Evolutionary conservation across 2,888 invertebrate genomes (phyloP).

Genomic region (Euclidia mi): DNA sequence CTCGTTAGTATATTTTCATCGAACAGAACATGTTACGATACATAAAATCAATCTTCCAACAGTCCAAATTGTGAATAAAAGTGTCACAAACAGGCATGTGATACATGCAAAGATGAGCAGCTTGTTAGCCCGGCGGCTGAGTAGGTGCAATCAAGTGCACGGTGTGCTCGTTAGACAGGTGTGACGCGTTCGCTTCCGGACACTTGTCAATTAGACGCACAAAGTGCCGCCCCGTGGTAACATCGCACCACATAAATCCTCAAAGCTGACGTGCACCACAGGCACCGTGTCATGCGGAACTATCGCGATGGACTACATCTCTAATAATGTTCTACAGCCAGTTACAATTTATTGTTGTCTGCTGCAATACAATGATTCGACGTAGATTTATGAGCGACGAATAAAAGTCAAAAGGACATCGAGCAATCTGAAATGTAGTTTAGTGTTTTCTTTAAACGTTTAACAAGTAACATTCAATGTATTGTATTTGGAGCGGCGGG

Average conservation of each 20-base stretch:
- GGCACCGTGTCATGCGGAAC: slow-evolving; percentile 60
- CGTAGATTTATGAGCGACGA: slow-evolving; percentile 13
- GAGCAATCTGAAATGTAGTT: slow-evolving; percentile 24
- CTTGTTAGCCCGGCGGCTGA: slow-evolving; percentile 35
- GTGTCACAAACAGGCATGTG: slow-evolving; percentile 25
- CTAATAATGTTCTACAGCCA: slow-evolving; percentile 48
- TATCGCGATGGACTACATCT: slow-evolving; percentile 51
- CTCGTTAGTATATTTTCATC: background rate
- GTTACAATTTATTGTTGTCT: slow-evolving; percentile 19
- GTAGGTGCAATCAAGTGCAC: slow-evolving; percentile 49
- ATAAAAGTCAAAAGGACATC: slow-evolving; percentile 26
- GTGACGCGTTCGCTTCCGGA: slow-evolving; percentile 70
- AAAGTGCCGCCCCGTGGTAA: slow-evolving; percentile 69
- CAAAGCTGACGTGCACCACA: slow-evolving; percentile 54
- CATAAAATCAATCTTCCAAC: slow-evolving; percentile 11
- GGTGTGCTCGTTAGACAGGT: slow-evolving; percentile 68
- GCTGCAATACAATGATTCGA: slow-evolving; percentile 12
- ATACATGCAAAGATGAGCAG: slow-evolving; percentile 43
- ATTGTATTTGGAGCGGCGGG: slow-evolving; percentile 55
- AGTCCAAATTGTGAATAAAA: slow-evolving; percentile 29
- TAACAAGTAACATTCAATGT: slow-evolving; percentile 53
- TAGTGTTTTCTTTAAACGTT: slow-evolving; percentile 47
- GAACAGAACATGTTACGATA: background rate
- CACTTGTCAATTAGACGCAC: slow-evolving; percentile 84
- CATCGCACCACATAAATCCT: slow-evolving; percentile 78